Base-by-base conservation (phyloP, 2,888 invertebrate genomes). In the Apotomis capreana region DNA sequence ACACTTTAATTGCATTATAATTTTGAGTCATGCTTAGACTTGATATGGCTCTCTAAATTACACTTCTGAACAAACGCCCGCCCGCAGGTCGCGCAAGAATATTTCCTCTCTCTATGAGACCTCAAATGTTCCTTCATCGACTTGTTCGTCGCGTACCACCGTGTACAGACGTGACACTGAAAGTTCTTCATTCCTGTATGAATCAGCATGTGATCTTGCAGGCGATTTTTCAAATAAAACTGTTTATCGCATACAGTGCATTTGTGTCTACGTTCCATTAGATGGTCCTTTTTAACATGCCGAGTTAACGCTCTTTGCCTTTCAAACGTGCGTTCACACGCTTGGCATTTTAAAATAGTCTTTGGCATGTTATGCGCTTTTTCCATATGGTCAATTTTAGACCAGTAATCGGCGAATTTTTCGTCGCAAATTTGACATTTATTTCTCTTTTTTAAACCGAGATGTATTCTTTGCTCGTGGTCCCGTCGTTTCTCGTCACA, bases 21-120 rank as follows among this genome's bases (percentile, higher is more conserved):
- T 8, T 49, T 9, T 49, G 2, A 49, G 37, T 37, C n/a, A 58
- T 58, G 58, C 12, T 64, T 54, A 8, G 15, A 54, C 37, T 87
- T 88, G 82, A 92, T 87, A 72, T 93, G 93, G 37, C 83, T 84
- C 52, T 85, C 81, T 77, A 87, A 85, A 51, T 88, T 89, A 78
- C 84, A 75, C 79, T 89, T 83, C 77, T 90, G 81, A 6, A 86
- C 81, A 12, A 86, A 82, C 55, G 80, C 79, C 57, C 79, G 80
- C 0, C 64, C 75, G 68, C 84, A 84, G 3, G 75, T 61, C 4
- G 60, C 40, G n/a, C 83, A 83, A 5, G 72, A 64, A 46, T 65
- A 73, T 36, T 44, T 46, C 12, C 70, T 62, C 40, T 68, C 68
- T 54, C 75, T 80, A 44, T 86, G 86, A 4, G 79, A 79, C 36